Conservation (phyloP, 2,888 invertebrate genomes). For the Saturnia japonica region DNA sequence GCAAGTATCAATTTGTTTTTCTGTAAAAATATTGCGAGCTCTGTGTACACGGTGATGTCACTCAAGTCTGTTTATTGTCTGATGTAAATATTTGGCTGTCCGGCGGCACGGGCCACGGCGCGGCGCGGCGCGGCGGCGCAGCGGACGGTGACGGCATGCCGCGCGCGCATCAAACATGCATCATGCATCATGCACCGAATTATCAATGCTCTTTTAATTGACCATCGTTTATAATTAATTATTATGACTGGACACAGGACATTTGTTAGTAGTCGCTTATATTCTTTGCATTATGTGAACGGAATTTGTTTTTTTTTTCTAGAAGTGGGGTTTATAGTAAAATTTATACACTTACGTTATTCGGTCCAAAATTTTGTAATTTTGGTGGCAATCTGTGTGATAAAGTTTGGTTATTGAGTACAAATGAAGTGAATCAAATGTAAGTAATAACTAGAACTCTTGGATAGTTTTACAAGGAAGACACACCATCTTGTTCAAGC, state of each 20-base stretch:
- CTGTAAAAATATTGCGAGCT: background rate
- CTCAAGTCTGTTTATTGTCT: slow-evolving; percentile 34
- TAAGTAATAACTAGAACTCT: too few relatives aligned
- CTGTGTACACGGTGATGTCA: slow-evolving; percentile 35
- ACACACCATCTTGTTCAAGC: too few relatives aligned
- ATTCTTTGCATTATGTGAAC: background rate
- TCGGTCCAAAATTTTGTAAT: too few relatives aligned
- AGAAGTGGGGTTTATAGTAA: background rate
- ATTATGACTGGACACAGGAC: background rate
- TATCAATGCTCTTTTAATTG: slow-evolving; percentile 3
- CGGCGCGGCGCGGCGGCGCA: slow-evolving; percentile 17
- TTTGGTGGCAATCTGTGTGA: too few relatives aligned
- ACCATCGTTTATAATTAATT: slow-evolving; percentile 1
- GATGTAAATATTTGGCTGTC: slow-evolving; percentile 36
- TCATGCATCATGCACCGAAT: slow-evolving; percentile 12
- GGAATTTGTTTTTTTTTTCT: background rate
- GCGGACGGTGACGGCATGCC: slow-evolving; percentile 22
- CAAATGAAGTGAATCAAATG: too few relatives aligned
- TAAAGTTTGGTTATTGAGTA: too few relatives aligned
- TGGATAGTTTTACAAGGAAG: too few relatives aligned
- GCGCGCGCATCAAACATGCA: slow-evolving; percentile 33
- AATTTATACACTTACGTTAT: too few relatives aligned
- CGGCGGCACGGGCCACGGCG: slow-evolving; percentile 18
- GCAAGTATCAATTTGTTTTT: background rate
- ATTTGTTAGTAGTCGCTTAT: background rate